These are phyloP conservation scores for Callinectes sapidus DNA, from an alignment of 2,888 invertebrate species.

Conservation along the genomic window DNA sequence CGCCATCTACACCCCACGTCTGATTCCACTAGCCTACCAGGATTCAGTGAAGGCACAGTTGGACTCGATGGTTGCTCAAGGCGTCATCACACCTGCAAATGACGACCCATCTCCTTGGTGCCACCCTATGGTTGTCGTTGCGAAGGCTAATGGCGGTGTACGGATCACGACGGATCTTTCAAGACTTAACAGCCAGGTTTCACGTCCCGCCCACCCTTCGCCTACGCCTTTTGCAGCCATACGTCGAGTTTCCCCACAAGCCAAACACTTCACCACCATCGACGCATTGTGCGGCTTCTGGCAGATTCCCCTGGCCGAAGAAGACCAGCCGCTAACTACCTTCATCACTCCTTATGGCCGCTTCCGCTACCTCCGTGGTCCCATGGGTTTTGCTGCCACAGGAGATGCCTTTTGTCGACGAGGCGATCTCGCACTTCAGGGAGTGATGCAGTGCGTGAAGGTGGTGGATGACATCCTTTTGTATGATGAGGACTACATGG, in stretches of 20 bases:
- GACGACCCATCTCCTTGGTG: constrained; percentile 28
- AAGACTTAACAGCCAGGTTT: not conserved
- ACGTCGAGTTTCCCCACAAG: not conserved
- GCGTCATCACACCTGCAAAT: constrained; percentile 13
- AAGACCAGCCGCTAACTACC: no score
- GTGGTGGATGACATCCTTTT: constrained; percentile 39
- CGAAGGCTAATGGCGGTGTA: constrained; percentile 6
- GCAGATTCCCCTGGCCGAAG: no score
- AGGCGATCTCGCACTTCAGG: no score
- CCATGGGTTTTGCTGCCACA: no score
- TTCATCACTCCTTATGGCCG: no score
- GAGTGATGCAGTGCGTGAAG: not conserved
- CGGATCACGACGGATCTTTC: not conserved
- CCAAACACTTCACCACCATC: not conserved
- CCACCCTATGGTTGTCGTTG: constrained; percentile 4
- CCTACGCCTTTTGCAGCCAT: not conserved
- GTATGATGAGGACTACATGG: not conserved
- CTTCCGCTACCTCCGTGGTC: no score
- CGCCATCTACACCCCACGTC: not conserved
- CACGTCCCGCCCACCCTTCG: not conserved
- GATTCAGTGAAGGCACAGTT: not conserved
- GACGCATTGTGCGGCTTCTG: no score
- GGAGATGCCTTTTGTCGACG: no score
- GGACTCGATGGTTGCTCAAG: not conserved
- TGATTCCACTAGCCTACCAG: not conserved